phyloP scores from a whole-genome alignment of 2,113 vertebrate genomes.

The Chrysochloris asiatica region DNA sequence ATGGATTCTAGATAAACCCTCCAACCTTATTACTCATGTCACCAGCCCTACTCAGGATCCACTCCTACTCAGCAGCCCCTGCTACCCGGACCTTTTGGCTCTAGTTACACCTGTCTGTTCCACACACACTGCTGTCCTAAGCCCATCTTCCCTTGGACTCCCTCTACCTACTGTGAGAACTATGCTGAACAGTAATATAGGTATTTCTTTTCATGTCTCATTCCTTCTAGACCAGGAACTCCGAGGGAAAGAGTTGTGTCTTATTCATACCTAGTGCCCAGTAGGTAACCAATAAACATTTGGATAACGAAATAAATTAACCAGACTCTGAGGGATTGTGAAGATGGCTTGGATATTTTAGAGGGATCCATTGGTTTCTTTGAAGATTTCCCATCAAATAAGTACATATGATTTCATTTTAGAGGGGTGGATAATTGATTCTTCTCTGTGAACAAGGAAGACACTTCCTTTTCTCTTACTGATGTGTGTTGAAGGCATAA shows the following conservation, averaged over 20 bases:
- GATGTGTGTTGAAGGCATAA: slow-evolving; percentile 51
- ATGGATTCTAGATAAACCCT: neutral
- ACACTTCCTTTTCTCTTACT: slow-evolving; percentile 38
- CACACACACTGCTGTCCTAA: neutral
- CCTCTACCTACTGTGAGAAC: neutral
- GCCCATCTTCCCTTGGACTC: neutral
- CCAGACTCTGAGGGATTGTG: neutral
- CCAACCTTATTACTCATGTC: neutral
- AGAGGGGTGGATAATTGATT: slow-evolving; percentile 63
- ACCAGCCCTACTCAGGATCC: neutral
- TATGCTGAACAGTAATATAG: neutral
- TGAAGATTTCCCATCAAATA: slow-evolving; percentile 58
- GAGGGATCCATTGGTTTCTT: slow-evolving; percentile 55
- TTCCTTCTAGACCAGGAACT: neutral
- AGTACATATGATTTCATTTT: slow-evolving; percentile 70
- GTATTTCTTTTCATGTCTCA: neutral
- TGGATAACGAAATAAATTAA: neutral
- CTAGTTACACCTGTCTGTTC: neutral
- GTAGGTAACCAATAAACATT: neutral
- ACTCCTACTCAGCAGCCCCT: too few species aligned
- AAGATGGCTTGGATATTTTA: slow-evolving; percentile 23
- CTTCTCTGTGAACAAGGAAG: slow-evolving; percentile 59
- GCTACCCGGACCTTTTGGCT: neutral
- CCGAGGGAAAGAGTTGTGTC: neutral
- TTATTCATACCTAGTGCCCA: neutral